A percentile compares a stretch with the other conserved stretches of the same genome.
Conservation (phyloP, 2,797 vertebrate species). For the Rhynchotus rufescens region DNA sequence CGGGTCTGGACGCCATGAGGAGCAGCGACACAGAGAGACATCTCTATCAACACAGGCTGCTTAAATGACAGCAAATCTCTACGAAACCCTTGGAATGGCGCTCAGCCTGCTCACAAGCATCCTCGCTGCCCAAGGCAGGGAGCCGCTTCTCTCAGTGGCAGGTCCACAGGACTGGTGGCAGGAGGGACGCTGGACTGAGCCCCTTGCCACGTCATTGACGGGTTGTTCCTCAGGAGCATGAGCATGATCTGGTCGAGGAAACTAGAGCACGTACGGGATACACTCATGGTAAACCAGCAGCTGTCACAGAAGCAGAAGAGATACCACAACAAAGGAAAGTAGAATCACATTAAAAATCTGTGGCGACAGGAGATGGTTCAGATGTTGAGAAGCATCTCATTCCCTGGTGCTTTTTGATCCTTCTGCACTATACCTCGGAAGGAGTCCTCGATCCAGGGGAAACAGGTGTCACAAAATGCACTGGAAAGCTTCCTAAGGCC, state of each 20-base stretch:
- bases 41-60: background rate
- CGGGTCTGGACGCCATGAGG: background rate
- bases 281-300: background rate
- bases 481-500: background rate
- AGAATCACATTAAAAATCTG: background rate
- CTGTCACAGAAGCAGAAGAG: background rate
- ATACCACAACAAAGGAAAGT: background rate
- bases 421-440: background rate
- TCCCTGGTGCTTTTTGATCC: background rate
- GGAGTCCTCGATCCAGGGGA: background rate
- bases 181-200: background rate
- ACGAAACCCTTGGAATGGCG: background rate
- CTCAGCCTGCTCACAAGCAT: accelerated
- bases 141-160: background rate
- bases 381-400: accelerated
- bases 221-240: background rate
- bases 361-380: background rate
- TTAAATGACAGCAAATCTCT: background rate
- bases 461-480: background rate
- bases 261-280: too few species aligned
- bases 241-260: background rate
- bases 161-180: background rate
- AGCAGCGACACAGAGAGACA: background rate
- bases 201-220: accelerated
- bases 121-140: background rate